Conservation (phyloP, 2,797 vertebrate genomes). For the Leucoraja ocellata region DNA sequence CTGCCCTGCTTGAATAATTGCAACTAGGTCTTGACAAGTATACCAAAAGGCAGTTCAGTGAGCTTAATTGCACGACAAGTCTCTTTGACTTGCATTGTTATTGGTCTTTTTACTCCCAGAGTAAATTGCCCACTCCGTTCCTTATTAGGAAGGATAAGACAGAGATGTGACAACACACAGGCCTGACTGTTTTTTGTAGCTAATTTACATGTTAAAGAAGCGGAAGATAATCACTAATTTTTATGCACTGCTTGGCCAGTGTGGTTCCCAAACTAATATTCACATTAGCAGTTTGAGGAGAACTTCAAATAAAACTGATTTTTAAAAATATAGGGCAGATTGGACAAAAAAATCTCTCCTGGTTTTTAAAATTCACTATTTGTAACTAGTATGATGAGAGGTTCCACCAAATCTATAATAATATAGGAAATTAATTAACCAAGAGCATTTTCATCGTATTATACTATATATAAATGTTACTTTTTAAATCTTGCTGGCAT, state of each 20-base stretch:
- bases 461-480: neutral
- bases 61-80: neutral
- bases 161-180: neutral
- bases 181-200: neutral
- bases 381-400: neutral
- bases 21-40: neutral
- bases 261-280: neutral
- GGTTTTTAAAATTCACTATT: neutral
- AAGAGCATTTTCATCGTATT: neutral
- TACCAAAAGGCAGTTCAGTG: neutral
- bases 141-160: neutral
- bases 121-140: neutral
- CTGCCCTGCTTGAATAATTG: neutral
- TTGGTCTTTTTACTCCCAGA: neutral
- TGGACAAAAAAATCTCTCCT: neutral
- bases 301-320: neutral
- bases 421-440: neutral
- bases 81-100: neutral
- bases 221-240: neutral
- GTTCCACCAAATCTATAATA: neutral
- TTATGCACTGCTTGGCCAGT: neutral
- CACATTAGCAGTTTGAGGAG: neutral
- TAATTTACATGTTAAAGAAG: neutral
- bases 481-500: neutral
- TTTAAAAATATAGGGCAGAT: neutral